Base-by-base conservation (phyloP, 2,888 invertebrate genomes). In the Sarcophaga rosellei region DNA sequence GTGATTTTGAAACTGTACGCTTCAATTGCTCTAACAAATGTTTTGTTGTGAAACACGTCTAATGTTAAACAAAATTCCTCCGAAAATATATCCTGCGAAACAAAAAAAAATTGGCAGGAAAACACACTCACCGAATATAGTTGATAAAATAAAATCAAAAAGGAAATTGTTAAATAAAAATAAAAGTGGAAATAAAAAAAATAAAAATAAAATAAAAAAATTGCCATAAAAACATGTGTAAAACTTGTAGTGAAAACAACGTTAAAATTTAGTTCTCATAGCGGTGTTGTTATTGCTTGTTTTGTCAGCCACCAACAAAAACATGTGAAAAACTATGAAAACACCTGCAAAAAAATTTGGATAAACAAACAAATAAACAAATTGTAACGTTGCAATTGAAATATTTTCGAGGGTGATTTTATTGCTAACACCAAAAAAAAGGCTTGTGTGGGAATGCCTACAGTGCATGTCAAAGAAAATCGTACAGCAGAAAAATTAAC, bases 21-120 rank as follows among this genome's bases (percentile, higher is more conserved):
- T 20, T 35, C 53, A 35, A 75, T 75, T 20, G 35, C n/a, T 65
- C 25, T 75, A n/a, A 12, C 45, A 25, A 35, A 35, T 53, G 5
- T 23, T 25, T n/a, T 75, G 63, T 65, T 35, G 11, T 17, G 20
- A 17, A 65, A 75, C 53, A 75, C 8, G 53, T 57, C 25, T 66
- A 68, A 65, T 53, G 15, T 17, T 35, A 65, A 65, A 63, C 8
- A 57, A 15, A 62, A 47, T 47, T 35, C 17, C 6, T 25, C 3
- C 20, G 20, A 66, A 15, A 74, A 23, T 15, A n/a, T n/a, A n/a
- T n/a, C n/a, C n/a, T n/a, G n/a, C n/a, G n/a, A n/a, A n/a, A n/a
- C n/a, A 74, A 53, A 12, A 59, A 70, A 25, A 35, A 57, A 5
- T 53, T 25, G 5, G 12, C 47, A 47, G 12, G 12, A 47, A 47